phyloP scores from a whole-genome alignment of 2,888 invertebrate species.

The Xanthostigma xanthostigma region DNA sequence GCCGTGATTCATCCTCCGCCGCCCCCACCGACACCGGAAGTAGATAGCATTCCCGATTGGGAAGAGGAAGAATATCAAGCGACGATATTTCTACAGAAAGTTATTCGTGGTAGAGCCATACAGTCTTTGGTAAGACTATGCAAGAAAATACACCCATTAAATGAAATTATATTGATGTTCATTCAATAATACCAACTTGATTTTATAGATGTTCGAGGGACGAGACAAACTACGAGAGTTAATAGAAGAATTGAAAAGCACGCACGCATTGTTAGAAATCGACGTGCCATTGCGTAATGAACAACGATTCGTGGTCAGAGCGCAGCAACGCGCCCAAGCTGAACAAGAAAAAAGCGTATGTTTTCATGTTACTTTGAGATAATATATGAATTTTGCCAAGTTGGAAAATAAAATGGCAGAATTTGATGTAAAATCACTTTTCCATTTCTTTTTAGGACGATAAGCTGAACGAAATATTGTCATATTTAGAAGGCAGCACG shows the following conservation, averaged over 20 bases:
- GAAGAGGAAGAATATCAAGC: slow-evolving; percentile 36
- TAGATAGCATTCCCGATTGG: slow-evolving; percentile 19
- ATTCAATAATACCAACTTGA: slow-evolving; percentile 2
- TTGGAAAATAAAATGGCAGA: no score
- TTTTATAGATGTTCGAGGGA: slow-evolving; percentile 51
- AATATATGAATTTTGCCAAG: no score
- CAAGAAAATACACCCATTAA: no score
- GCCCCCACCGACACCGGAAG: slow-evolving; percentile 20
- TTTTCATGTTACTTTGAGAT: neutral
- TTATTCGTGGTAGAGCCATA: slow-evolving; percentile 53
- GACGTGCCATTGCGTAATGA: slow-evolving; percentile 26
- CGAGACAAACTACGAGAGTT: slow-evolving; percentile 51
- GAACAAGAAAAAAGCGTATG: slow-evolving; percentile 12
- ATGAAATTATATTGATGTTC: neutral
- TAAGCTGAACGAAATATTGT: slow-evolving; percentile 43
- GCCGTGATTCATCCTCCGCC: neutral
- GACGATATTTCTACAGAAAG: slow-evolving; percentile 45
- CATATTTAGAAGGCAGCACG: slow-evolving; percentile 54
- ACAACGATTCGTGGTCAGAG: slow-evolving; percentile 20
- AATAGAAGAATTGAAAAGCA: slow-evolving; percentile 55
- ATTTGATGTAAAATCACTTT: no score
- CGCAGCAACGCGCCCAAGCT: slow-evolving; percentile 23
- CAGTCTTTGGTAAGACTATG: slow-evolving; percentile 46
- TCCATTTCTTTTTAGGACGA: slow-evolving; percentile 27
- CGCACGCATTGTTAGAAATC: slow-evolving; percentile 45